phyloP scores from a whole-genome alignment of 1,140 invertebrate genomes.

The Drosophila pseudoananassae region DNA sequence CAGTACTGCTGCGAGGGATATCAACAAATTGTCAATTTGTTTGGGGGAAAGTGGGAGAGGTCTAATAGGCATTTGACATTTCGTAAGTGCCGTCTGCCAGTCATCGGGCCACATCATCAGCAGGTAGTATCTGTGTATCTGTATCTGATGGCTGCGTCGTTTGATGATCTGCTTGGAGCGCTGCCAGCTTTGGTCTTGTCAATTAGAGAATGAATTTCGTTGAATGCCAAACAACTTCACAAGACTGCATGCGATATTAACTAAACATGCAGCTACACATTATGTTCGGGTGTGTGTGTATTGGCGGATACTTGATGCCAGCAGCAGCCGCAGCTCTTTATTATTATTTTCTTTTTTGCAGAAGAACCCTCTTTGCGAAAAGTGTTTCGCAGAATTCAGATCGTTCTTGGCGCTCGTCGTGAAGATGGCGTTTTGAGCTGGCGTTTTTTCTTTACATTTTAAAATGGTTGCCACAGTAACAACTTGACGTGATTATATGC shows the following conservation, averaged over 20 bases:
- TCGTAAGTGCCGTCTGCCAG: conserved; percentile 40
- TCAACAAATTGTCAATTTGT: conserved; percentile 71
- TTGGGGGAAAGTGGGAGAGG: conserved; percentile 4
- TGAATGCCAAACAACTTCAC: conserved; percentile 57
- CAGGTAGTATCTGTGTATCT: conserved; percentile 37
- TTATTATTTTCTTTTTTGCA: conserved; percentile 4
- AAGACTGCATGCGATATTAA: conserved; percentile 72
- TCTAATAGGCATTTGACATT: conserved; percentile 77
- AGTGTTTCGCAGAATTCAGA: conserved; percentile 69
- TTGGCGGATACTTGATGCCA: conserved; percentile 10
- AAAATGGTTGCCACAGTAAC: conserved; percentile 57
- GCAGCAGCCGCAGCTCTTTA: conserved; percentile 1
- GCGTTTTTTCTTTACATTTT: conserved; percentile 59
- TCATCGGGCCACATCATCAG: conserved; percentile 15
- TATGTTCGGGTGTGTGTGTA: neutral
- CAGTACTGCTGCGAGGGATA: conserved; percentile 41
- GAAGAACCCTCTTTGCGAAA: conserved; percentile 15
- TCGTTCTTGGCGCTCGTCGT: conserved; percentile 34
- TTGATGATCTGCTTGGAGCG: conserved; percentile 77
- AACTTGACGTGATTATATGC: conserved; percentile 75
- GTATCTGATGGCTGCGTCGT: conserved; percentile 54
- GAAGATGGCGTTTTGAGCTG: conserved; percentile 69
- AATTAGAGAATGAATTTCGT: conserved; percentile 60
- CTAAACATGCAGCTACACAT: conserved; percentile 21
- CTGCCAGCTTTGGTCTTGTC: conserved; percentile 77